These are phyloP conservation scores for Taurulus bubalis DNA, from an alignment of 2,113 vertebrate species.

Conservation along the genomic window DNA sequence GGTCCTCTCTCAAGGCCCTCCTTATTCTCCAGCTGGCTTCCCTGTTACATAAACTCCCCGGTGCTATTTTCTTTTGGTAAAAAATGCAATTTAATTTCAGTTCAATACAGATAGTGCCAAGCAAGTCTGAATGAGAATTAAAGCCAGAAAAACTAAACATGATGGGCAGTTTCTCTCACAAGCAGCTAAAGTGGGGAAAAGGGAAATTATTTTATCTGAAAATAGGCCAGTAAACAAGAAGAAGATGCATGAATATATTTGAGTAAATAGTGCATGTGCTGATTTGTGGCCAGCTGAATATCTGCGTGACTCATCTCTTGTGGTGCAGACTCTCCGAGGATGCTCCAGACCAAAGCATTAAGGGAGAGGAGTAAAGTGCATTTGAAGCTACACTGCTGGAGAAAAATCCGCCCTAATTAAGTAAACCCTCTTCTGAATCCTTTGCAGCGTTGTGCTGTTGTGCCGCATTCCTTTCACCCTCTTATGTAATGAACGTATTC, in stretches of 20 bases:
- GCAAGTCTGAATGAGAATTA: conserved; percentile 32
- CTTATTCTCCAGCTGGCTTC: conserved; percentile 25
- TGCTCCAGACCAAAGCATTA: conserved; percentile 36
- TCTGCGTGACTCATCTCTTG: conserved; percentile 35
- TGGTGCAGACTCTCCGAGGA: conserved; percentile 35
- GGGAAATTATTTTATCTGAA: conserved; percentile 47
- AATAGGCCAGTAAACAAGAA: conserved; percentile 54
- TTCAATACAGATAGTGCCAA: conserved; percentile 37
- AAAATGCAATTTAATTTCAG: conserved; percentile 54
- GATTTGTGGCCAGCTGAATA: conserved; percentile 52
- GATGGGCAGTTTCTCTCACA: conserved; percentile 26
- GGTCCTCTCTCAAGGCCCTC: conserved; percentile 27
- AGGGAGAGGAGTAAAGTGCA: conserved; percentile 38
- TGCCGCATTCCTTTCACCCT: conserved; percentile 54
- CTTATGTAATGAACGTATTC: conserved; percentile 63
- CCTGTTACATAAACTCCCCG: conserved; percentile 40
- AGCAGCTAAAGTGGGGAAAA: not conserved
- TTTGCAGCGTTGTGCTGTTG: conserved; percentile 36
- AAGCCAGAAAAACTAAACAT: conserved; percentile 49
- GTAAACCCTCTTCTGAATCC: conserved; percentile 43
- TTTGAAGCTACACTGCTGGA: conserved; percentile 31
- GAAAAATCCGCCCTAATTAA: conserved; percentile 61
- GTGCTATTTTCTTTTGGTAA: conserved; percentile 37
- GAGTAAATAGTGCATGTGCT: conserved; percentile 33
- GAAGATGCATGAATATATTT: conserved; percentile 46